A percentile compares a stretch with the other conserved stretches of the same genome.
Conservation (phyloP, 2,888 invertebrate species). For the Phrixothrix hirtus region DNA sequence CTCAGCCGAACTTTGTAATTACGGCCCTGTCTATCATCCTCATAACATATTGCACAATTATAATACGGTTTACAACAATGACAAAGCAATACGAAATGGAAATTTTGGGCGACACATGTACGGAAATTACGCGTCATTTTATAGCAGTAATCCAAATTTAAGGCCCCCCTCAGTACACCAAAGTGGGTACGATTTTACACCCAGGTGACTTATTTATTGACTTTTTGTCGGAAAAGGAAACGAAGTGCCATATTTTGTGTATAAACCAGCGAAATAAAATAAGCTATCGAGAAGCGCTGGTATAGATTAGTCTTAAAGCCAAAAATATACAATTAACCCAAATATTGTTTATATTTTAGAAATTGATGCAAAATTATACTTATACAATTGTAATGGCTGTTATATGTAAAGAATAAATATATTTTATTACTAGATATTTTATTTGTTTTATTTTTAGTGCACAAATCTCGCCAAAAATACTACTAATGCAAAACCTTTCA, state of each 20-base stretch:
- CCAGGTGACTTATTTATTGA: slow-evolving; percentile 37
- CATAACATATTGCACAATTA: slow-evolving; percentile 57
- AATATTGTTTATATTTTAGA: neutral
- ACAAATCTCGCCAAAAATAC: neutral
- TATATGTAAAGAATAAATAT: slow-evolving; percentile 24
- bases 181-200: slow-evolving; percentile 49
- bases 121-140: slow-evolving; percentile 50
- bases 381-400: slow-evolving; percentile 23
- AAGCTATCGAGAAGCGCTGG: no score
- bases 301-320: neutral
- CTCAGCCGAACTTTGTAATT: slow-evolving; percentile 67
- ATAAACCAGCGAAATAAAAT: no score
- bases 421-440: slow-evolving; percentile 20
- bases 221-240: neutral
- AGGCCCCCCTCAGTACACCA: slow-evolving; percentile 40
- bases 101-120: slow-evolving; percentile 50
- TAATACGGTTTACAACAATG: slow-evolving; percentile 51
- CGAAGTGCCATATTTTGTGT: no score
- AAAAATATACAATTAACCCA: neutral
- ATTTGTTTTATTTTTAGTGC: no score
- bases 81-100: slow-evolving; percentile 46
- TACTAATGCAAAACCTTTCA: no score
- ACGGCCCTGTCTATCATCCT: slow-evolving; percentile 68
- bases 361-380: slow-evolving; percentile 2
- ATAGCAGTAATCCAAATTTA: slow-evolving; percentile 45